Conservation (phyloP, 2,797 vertebrate species). For the Emydoidea blandingii region DNA sequence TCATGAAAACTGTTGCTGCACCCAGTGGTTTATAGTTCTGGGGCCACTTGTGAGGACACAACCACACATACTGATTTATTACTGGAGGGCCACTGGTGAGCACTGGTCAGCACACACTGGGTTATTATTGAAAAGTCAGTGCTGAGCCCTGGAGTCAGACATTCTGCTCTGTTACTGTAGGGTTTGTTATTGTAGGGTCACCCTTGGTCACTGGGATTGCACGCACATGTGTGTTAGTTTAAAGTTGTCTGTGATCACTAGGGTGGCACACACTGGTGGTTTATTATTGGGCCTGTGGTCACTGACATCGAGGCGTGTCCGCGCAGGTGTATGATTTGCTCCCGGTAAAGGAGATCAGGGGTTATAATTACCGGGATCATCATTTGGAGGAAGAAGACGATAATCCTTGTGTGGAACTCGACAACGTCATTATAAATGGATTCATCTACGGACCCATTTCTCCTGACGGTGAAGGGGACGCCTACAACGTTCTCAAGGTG, state of each 20-base stretch:
- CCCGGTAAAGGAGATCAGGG: no score
- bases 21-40: background rate
- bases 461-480: no score
- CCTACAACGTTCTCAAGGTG: no score
- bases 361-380: no score
- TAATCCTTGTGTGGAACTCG: no score
- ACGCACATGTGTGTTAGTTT: background rate
- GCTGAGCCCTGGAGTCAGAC: background rate
- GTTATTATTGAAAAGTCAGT: background rate
- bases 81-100: background rate
- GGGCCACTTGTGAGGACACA: background rate
- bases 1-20: background rate
- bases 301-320: no score
- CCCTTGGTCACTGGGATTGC: background rate
- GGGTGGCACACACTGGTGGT: no score
- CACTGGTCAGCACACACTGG: background rate
- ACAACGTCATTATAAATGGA: no score
- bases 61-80: background rate
- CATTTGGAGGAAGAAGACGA: no score
- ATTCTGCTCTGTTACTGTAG: background rate
- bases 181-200: background rate
- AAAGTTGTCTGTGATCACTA: background rate
- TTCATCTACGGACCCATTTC: no score
- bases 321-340: no score
- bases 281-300: no score